Evolutionary conservation across 2,888 invertebrate genomes (phyloP).

Genomic region (Ennomos fuscantarius): DNA sequence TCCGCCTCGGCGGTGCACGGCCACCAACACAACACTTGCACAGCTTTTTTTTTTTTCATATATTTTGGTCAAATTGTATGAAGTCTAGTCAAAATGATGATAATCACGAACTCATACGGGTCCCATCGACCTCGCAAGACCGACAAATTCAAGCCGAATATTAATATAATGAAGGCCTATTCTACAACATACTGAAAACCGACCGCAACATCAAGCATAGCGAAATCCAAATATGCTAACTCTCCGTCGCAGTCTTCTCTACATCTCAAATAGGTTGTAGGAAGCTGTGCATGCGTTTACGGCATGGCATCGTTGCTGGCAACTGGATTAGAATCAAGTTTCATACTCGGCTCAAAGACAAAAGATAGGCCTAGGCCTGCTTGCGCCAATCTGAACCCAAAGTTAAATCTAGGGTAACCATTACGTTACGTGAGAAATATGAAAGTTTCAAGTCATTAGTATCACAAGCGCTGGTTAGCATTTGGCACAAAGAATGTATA

Average conservation of each 20-base stretch:
- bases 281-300: conserved; percentile 35
- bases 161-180: too few species aligned
- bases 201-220: conserved; percentile 4
- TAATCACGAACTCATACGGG: not conserved
- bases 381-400: too few species aligned
- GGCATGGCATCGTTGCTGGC: conserved; percentile 29
- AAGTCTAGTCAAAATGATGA: not conserved
- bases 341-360: too few species aligned
- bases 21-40: conserved; percentile 42
- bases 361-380: not conserved
- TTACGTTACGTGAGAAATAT: too few species aligned
- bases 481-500: too few species aligned
- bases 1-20: conserved; percentile 68
- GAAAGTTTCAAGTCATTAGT: too few species aligned
- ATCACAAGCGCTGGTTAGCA: too few species aligned
- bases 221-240: conserved; percentile 25
- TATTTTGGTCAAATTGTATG: not conserved
- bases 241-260: conserved; percentile 1
- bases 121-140: too few species aligned
- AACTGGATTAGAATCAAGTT: conserved; percentile 24
- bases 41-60: not conserved
- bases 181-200: not conserved
- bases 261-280: conserved; percentile 1
- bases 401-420: too few species aligned
- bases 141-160: too few species aligned